These are phyloP conservation scores for Zaprionus bogoriensis DNA, from an alignment of 2,888 invertebrate genomes.

Conservation along the genomic window DNA sequence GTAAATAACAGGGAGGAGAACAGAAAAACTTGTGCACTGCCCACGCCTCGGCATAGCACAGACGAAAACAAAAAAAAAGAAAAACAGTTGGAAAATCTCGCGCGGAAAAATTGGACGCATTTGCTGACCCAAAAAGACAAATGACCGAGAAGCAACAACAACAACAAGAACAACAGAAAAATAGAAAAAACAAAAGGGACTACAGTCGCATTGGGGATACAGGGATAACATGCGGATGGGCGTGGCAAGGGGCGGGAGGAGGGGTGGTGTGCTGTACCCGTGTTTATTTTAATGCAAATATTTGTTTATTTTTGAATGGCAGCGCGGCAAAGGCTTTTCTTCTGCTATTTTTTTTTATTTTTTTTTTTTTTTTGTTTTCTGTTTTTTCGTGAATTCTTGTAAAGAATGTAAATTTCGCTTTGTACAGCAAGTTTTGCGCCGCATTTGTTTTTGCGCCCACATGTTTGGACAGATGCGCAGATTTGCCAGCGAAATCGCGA, in stretches of 20 bases:
- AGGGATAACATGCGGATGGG: constrained; percentile 12
- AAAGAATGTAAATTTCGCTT: constrained; percentile 34
- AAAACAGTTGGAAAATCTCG: constrained; percentile 56
- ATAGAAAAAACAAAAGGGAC: constrained; percentile 56
- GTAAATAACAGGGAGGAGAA: constrained; percentile 59
- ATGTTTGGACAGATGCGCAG: no score
- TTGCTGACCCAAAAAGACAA: constrained; percentile 63
- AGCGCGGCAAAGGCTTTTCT: constrained; percentile 15
- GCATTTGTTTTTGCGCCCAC: constrained; percentile 27
- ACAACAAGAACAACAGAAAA: constrained; percentile 5
- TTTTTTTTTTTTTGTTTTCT: constrained; percentile 6
- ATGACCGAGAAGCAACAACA: constrained; percentile 36
- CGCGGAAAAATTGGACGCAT: constrained; percentile 62
- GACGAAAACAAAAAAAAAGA: constrained; percentile 30
- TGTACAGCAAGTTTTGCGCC: background rate
- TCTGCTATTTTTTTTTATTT: background rate
- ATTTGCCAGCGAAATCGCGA: no score
- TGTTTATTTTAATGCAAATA: constrained; percentile 76
- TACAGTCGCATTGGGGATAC: constrained; percentile 41
- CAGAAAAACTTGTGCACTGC: constrained; percentile 46
- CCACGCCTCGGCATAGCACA: constrained; percentile 40
- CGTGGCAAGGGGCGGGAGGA: background rate
- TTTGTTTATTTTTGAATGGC: constrained; percentile 69
- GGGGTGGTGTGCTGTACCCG: constrained; percentile 10
- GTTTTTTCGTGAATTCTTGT: constrained; percentile 2